Base-by-base conservation (phyloP, 2,797 vertebrate genomes). In the Eupleurogrammus muticus region DNA sequence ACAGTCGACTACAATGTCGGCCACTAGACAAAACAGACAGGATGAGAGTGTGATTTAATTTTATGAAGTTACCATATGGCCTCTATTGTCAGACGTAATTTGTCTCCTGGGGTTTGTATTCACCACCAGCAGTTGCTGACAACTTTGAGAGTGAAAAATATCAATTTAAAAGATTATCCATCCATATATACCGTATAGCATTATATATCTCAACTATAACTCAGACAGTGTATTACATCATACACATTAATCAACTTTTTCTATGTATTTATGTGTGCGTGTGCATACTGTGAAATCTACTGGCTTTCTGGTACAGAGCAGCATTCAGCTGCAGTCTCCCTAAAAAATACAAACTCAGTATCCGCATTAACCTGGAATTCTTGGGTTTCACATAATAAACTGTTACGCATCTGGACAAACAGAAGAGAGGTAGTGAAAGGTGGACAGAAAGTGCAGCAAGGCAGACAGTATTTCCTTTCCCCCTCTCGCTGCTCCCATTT, bases 341-440 rank as follows among this genome's bases (percentile, higher is more conserved):
- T 55, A 57, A 71, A 59, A n/a, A 80, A 76, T 28, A 63, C 48
- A 3, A 48, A 70, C 46, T 57, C 51, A 61, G 38, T 54, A 40
- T 79, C 66, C 63, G 62, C 61, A 65, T 71, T 55, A 76, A 75
- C 66, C 50, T 53, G 40, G 56, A 78, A 79, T 61, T 19, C 28
- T 79, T 58, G 48, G 60, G 60, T 81, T 88, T 87, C 75, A 73
- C 61, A 87, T 74, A 79, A 89, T 89, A 89, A 93, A 89, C 84
- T 62, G 47, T 72, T 80, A 62, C 2, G 79, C 90, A 92, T 90
- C 91, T 93, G 89, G 80, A 87, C 73, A 92, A 93, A 91, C 81
- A 92, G 38, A 23, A 14, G 59, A 56, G 63, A 77, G 76, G 64
- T 81, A 79, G n/a, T 81, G 83, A 89, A 88, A 87, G 79, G 73